These are phyloP conservation scores for Callipepla squamata DNA, from an alignment of 2,113 vertebrate species.

Conservation along the genomic window DNA sequence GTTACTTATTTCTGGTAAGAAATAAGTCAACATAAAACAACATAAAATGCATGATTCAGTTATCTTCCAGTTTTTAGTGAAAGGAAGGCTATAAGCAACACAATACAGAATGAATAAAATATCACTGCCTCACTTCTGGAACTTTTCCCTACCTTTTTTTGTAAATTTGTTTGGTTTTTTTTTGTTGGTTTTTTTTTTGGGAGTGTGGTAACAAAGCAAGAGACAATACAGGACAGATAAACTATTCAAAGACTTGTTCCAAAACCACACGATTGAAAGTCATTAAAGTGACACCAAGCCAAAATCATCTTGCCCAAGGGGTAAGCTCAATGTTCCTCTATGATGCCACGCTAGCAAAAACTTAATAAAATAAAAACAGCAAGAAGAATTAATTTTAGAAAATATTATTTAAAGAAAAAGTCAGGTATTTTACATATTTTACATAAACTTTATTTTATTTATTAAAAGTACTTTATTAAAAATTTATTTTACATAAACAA, in stretches of 20 bases:
- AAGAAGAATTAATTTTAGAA: slow-evolving; percentile 4
- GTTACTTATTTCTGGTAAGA: background rate
- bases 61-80: background rate
- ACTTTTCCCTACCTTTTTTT: background rate
- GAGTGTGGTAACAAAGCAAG: background rate
- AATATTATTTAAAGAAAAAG: background rate
- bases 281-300: background rate
- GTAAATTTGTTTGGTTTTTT: no score
- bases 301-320: background rate
- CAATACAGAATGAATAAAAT: background rate
- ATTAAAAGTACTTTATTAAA: no score
- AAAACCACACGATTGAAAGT: background rate
- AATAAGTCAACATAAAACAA: background rate
- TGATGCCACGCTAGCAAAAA: background rate
- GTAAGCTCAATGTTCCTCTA: background rate
- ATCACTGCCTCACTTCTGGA: background rate
- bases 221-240: background rate
- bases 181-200: background rate
- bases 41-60: background rate
- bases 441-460: no score
- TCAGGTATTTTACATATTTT: background rate
- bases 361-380: background rate
- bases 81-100: background rate
- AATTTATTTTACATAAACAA: background rate
- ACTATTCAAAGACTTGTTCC: background rate